Conservation (phyloP, 2,888 invertebrate species). For the Diplazon laetatorius region DNA sequence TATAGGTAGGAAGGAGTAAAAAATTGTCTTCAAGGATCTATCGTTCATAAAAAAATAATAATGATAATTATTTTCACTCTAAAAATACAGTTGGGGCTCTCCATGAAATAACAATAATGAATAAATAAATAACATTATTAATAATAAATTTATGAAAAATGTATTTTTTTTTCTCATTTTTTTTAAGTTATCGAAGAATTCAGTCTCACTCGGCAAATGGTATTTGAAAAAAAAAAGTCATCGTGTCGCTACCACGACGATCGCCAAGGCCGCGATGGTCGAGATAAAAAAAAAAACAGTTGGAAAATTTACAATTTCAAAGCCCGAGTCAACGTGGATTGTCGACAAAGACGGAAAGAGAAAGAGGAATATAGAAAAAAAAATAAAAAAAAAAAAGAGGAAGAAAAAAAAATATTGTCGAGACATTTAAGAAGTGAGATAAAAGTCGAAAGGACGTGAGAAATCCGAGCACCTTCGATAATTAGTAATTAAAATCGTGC, state of each 20-base stretch:
- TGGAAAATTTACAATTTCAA: background rate
- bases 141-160: no score
- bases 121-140: background rate
- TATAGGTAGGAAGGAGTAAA: no score
- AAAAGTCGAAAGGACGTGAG: conserved; percentile 35
- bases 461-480: conserved; percentile 59
- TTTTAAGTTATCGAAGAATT: background rate
- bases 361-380: no score
- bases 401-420: background rate
- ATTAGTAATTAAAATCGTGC: conserved; percentile 33
- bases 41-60: no score
- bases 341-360: no score
- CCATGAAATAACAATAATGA: no score
- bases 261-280: conserved; percentile 20
- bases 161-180: no score
- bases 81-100: no score
- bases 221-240: conserved; percentile 8
- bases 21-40: no score
- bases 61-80: no score
- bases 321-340: background rate
- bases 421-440: conserved; percentile 14
- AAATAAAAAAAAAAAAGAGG: background rate
- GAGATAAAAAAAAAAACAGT: conserved; percentile 39
- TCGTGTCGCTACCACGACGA: background rate
- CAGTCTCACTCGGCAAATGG: background rate